Evolutionary conservation across 2,797 vertebrate genomes (phyloP).

Genomic region (Platalea minor): DNA sequence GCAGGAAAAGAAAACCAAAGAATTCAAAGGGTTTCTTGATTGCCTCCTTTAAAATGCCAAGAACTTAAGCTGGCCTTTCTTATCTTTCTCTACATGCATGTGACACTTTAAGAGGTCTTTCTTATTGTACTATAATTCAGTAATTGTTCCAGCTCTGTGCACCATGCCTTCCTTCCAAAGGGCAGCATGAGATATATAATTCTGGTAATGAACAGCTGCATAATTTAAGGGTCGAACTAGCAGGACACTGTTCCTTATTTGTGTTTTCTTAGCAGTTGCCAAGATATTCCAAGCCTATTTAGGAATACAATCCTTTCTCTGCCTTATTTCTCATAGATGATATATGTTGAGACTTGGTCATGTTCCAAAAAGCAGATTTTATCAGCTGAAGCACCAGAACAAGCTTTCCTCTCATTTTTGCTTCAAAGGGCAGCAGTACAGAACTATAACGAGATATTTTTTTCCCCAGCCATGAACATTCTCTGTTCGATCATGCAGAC

Average conservation of each 20-base stretch:
- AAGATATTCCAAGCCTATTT: conserved; percentile 70
- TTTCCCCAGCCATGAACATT: conserved; percentile 59
- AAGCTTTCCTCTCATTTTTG: conserved; percentile 74
- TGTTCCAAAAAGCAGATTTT: conserved; percentile 75
- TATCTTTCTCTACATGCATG: conserved; percentile 74
- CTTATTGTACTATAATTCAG: conserved; percentile 79
- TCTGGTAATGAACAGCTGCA: conserved; percentile 78
- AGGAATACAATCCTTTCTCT: conserved; percentile 66
- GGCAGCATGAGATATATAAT: conserved; percentile 77
- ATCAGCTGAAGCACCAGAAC: conserved; percentile 67
- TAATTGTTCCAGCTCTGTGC: conserved; percentile 76
- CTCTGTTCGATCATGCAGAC: conserved; percentile 61
- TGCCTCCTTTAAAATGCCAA: conserved; percentile 80
- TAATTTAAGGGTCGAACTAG: conserved; percentile 74
- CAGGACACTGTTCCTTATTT: conserved; percentile 67
- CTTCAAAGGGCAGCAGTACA: conserved; percentile 71
- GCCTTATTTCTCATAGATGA: conserved; percentile 65
- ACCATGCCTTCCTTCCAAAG: conserved; percentile 75
- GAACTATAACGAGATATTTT: conserved; percentile 69
- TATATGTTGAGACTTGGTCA: conserved; percentile 66
- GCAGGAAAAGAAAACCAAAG: conserved; percentile 58
- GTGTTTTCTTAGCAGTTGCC: conserved; percentile 72
- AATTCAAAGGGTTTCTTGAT: conserved; percentile 78
- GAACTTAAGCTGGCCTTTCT: conserved; percentile 80
- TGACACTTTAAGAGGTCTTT: conserved; percentile 77